Conservation (phyloP, 1,140 invertebrate genomes). For the Plectus sambesii region DNA sequence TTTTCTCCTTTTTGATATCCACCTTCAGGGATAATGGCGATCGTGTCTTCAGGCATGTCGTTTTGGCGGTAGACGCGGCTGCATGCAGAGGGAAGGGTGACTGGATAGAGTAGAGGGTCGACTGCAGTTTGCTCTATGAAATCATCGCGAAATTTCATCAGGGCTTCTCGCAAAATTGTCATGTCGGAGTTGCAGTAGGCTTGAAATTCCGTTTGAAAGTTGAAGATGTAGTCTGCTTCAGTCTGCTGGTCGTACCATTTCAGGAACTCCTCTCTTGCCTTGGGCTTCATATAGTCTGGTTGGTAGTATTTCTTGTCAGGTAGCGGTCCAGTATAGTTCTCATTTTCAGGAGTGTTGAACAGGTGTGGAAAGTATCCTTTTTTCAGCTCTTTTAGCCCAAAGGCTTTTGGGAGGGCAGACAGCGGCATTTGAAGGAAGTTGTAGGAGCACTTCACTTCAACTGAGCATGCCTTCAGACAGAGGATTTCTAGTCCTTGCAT, state of each 20-base stretch:
- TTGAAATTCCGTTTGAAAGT: too few relatives aligned
- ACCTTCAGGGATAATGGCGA: constrained; percentile 9
- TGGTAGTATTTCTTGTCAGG: not conserved
- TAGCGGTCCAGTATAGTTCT: constrained; percentile 10
- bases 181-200: too few relatives aligned
- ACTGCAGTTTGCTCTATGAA: not conserved
- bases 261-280: not conserved
- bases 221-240: too few relatives aligned
- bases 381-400: constrained; percentile 7
- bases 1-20: constrained; percentile 11
- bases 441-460: too few relatives aligned
- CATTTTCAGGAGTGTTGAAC: constrained; percentile 16
- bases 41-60: constrained; percentile 1
- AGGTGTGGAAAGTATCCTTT: constrained; percentile 16
- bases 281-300: constrained; percentile 6
- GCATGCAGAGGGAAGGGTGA: constrained; percentile 14
- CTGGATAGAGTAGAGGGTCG: too few relatives aligned
- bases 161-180: too few relatives aligned
- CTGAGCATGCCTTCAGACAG: too few relatives aligned
- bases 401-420: constrained; percentile 9
- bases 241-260: constrained; percentile 4
- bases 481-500: too few relatives aligned
- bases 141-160: constrained; percentile 6
- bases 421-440: too few relatives aligned
- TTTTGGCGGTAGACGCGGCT: constrained; percentile 6